Evolutionary conservation across 2,888 invertebrate species (phyloP), one percentile per base, ranked within the genome.

Genomic region (Drosophila mettleri): DNA sequence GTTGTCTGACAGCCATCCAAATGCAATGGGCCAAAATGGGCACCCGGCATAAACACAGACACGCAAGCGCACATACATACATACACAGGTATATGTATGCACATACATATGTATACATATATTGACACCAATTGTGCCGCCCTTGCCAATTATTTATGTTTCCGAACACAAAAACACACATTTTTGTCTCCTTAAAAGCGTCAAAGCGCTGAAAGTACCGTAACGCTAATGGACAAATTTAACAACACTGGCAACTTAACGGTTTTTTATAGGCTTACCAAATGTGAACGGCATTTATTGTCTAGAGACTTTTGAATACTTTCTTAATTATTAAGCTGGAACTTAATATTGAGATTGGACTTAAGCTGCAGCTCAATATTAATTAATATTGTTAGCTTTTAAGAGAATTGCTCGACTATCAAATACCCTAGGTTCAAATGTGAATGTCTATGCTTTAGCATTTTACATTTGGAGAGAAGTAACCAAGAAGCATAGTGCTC

Each of bases 111-210:
- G 2, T 27, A 27, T n/a, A 27, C 16, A 16, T 46, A 20, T 18
- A 31, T 6, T 48, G 31, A 20, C 31, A 31, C 20, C 48, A 20
- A 48, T 22, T 49, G 22, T 49, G 51, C 53, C 53, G 77, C 65
- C 71, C 76, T 76, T 74, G 71, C 52, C 59, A 70, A 64, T 51
- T 71, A 43, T 57, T 59, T 59, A 38, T 29, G 38, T 52, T 20
- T 12, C 10, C n/a, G 9, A 2, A 20, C 20, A 12, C 2, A 16
- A 9, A 36, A 16, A 16, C 3, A 36, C 3, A 31, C 20, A 33
- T 31, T 18, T 48, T 12, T n/a, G 31, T 46, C 29, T 27, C 5
- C 24, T 18, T 9, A n/a, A 22, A 22, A 27, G 45, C 14, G 3
- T 1, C 16, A 45, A 45, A 16, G 16, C 27, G 10, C 45, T 16